Conservation (phyloP, 2,113 vertebrate genomes). For the Ranitomeya imitator region DNA sequence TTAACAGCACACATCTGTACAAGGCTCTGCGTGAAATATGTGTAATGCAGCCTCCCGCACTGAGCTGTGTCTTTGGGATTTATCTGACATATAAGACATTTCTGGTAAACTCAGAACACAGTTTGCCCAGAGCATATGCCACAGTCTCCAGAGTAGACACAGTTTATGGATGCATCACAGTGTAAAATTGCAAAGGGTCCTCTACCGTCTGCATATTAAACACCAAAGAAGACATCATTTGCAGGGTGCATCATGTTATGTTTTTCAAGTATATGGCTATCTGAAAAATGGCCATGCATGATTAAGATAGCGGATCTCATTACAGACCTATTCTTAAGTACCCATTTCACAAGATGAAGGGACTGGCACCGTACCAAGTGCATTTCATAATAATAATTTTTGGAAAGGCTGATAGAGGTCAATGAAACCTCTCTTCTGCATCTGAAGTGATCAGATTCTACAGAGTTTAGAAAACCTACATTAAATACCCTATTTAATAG, state of each 20-base stretch:
- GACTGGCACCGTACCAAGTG: background rate
- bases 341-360: background rate
- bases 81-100: constrained; percentile 31
- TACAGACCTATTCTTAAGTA: background rate
- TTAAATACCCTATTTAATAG: background rate
- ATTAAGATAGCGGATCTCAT: constrained; percentile 29
- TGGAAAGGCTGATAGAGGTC: background rate
- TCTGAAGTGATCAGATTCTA: background rate
- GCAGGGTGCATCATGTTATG: background rate
- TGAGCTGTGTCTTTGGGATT: constrained; percentile 12
- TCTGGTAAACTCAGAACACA: constrained; percentile 7
- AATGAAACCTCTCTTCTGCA: background rate
- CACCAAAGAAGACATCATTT: constrained; percentile 9
- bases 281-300: background rate
- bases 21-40: background rate
- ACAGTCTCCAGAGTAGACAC: background rate
- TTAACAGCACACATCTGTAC: constrained; percentile 7
- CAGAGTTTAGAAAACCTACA: background rate
- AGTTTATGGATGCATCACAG: constrained; percentile 16
- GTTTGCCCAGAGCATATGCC: constrained; percentile 44
- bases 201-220: constrained; percentile 41
- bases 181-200: constrained; percentile 5
- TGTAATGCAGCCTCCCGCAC: background rate
- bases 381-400: background rate
- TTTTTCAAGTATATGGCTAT: background rate